A percentile compares a stretch with the other conserved stretches of the same genome.
Conservation (phyloP, 2,888 invertebrate genomes). For the Matsumyia berberina region DNA sequence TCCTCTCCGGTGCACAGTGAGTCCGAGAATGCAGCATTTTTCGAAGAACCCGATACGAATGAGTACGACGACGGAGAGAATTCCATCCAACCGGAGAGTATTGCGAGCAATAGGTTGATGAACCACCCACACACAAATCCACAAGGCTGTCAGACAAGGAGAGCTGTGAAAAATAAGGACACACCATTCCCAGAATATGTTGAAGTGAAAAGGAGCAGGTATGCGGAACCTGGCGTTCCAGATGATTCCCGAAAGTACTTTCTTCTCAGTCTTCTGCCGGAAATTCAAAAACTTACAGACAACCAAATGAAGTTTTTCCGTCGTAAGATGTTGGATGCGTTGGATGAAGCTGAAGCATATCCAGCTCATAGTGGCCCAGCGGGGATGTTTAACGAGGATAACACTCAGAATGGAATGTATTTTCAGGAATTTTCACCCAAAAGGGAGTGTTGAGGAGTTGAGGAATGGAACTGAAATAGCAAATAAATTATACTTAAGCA, state of each 20-base stretch:
- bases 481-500: not conserved
- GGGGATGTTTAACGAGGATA: not conserved
- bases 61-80: not conserved
- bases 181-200: not conserved
- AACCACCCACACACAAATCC: not conserved
- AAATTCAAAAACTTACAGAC: constrained; percentile 4
- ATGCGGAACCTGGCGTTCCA: not conserved
- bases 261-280: constrained; percentile 35
- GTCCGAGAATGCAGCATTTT: not conserved
- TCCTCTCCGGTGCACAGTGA: constrained; percentile 7
- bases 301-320: constrained; percentile 50
- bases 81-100: not conserved
- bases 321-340: constrained; percentile 21
- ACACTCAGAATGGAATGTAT: not conserved
- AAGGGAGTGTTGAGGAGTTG: not conserved
- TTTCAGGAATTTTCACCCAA: constrained; percentile 3
- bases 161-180: not conserved
- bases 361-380: not conserved
- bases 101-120: too few relatives aligned
- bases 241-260: constrained; percentile 43
- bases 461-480: too few relatives aligned
- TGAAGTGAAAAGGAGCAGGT: constrained; percentile 4
- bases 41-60: not conserved
- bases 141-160: not conserved
- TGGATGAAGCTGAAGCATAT: constrained; percentile 37